Conservation (phyloP, 1,140 invertebrate species). For the Acromyrmex heyeri region DNA sequence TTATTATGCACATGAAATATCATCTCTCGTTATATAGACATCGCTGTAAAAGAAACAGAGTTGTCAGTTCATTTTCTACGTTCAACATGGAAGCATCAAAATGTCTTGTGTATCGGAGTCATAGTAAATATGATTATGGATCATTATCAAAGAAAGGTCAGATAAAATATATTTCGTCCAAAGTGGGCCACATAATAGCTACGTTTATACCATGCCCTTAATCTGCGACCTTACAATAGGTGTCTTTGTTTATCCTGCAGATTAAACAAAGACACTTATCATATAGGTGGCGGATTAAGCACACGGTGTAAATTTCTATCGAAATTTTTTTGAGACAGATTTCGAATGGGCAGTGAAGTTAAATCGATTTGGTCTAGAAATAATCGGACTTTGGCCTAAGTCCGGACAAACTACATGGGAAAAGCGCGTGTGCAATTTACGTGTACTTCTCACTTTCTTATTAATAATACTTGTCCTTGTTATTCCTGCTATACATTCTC, state of each 20-base stretch:
- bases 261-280: too few relatives aligned
- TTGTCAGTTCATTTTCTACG: not conserved
- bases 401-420: not conserved
- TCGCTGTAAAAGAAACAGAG: not conserved
- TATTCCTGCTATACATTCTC: slow-evolving; percentile 17
- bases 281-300: too few relatives aligned
- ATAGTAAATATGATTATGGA: not conserved
- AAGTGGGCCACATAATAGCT: not conserved
- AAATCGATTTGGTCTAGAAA: slow-evolving; percentile 17
- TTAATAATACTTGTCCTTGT: not conserved
- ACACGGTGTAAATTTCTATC: too few relatives aligned
- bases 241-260: too few relatives aligned
- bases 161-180: not conserved
- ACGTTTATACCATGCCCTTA: too few relatives aligned
- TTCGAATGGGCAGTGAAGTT: slow-evolving; percentile 34
- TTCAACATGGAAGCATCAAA: slow-evolving; percentile 9
- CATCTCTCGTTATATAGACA: not conserved
- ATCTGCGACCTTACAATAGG: too few relatives aligned
- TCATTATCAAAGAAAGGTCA: not conserved
- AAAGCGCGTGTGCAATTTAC: not conserved
- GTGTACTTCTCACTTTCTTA: not conserved
- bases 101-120: not conserved
- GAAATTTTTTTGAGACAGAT: not conserved
- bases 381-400: slow-evolving; percentile 31
- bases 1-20: not conserved